Percentiles rank a stretch among this genome's conserved stretches.
Conservation (phyloP, 2,113 vertebrate genomes). For the Odobenus rosmarus region DNA sequence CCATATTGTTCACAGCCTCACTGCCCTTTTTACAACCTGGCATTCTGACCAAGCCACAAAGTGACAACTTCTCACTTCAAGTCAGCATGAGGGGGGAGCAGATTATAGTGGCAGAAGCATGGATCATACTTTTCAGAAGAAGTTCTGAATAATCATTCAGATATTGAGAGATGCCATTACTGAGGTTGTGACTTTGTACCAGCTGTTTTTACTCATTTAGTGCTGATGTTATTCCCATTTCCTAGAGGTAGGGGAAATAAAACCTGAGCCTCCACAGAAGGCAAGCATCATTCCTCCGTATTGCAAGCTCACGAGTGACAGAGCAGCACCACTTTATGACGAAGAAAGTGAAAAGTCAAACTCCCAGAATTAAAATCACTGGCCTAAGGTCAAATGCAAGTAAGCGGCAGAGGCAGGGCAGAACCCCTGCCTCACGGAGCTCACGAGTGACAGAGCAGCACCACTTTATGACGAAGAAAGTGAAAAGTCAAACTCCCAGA, state of each 20-base stretch:
- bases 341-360: neutral
- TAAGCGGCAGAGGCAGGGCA: neutral
- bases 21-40: slow-evolving; percentile 16
- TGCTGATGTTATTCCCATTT: neutral
- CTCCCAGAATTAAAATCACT: neutral
- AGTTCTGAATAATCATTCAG: neutral
- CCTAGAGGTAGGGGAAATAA: neutral
- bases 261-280: neutral
- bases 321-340: neutral
- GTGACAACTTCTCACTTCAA: slow-evolving; percentile 47
- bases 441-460: no score
- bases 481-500: neutral
- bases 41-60: slow-evolving; percentile 32
- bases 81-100: neutral
- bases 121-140: neutral
- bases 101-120: neutral
- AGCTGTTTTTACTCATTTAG: neutral
- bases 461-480: neutral
- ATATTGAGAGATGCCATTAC: neutral
- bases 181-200: neutral
- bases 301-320: neutral
- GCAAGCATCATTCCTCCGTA: neutral
- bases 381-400: neutral
- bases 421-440: neutral
- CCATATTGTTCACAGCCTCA: neutral